Evolutionary conservation across 2,797 vertebrate genomes (phyloP), one percentile per base, ranked within the genome.

Genomic region (Pangasius mekongensis): DNA sequence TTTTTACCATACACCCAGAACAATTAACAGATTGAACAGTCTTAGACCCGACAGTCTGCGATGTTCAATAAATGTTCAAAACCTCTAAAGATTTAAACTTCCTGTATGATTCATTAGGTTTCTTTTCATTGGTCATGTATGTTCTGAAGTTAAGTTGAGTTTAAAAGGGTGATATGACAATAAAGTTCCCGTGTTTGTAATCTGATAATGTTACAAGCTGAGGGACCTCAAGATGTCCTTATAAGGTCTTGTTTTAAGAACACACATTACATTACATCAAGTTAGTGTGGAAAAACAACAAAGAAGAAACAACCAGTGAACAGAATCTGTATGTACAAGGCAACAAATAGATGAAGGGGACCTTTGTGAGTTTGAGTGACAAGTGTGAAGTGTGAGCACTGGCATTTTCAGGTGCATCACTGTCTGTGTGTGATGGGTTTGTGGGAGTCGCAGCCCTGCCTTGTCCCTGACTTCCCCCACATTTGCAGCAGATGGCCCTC

Each of bases 401-500:
- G 67, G 67, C 80, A 84, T 89, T 66, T 84, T 81, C 82, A 62
- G 82, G 87, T 49, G 83, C 56, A 52, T 56, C 27, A 83, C 22
- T 84, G 82, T 81, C 56, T 83, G 89, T 88, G 81, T 87, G 90
- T 86, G 86, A 66, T 78, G 81, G 78, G 43, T 49, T 88, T 73
- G 83, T 54, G 64, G 86, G 81, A 88, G 83, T 85, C 43, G 82
- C 82, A 69, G 52, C 52, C 86, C 87, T 91, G 89, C 73, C 83
- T 91, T 54, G 71, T 83, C 90, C 89, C 91, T 90, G 87, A 95
- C 94, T 96, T 95, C 94, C 92, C 82, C 92, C 94, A 94, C 95
- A 95, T 95, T 96, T 94, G 95, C 93, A 96, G 93, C 96, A 96
- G 96, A 96, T 97, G 96, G 95, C 93, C 94, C 93, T 94, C 95